Evolutionary conservation across 2,888 invertebrate genomes (phyloP), one percentile per base, ranked within the genome.

Genomic region (Hypomecis punctinalis): DNA sequence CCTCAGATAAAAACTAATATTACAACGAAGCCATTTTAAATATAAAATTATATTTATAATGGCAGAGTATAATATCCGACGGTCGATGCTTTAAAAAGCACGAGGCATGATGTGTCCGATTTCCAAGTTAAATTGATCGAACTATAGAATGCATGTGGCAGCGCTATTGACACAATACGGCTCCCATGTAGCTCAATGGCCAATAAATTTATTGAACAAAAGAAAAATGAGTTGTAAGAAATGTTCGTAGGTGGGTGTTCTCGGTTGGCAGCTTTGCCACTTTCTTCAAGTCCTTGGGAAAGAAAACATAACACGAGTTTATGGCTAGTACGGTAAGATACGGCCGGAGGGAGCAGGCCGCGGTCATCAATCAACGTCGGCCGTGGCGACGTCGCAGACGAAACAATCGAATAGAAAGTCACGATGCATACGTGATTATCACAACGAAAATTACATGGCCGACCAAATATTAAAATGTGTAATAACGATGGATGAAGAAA

Each of bases 261-360:
- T 35, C 68, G 75, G 70, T 70, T 61, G 76, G 68, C 66, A 69
- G 73, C 75, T 69, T 71, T 70, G 65, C 76, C 76, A 69, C 78
- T 81, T 74, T 83, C 82, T 81, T 80, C 80, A 54, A 72, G 70
- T 76, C 89, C 89, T 90, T 86, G 79, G 84, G 86, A 85, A 88
- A 91, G 83, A 90, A 90, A 90, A 87, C 80, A 86, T 80, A 84
- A 76, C 80, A 86, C 81, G 83, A 74, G 68, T 88, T 83, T 87
- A 88, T 83, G 68, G 74, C 74, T 78, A 71, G 52, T 63, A 52
- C 49, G 40, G 58, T 58, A 71, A 71, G 70, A 56, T 58, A 61
- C 48, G 70, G 67, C 68, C 66, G 47, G 39, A 67, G 59, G 57
- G 67, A 63, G 54, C 49, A 63, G 66, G 62, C 53, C 63, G 61